phyloP scores from a whole-genome alignment of 2,113 vertebrate genomes.

The Nerophis ophidion region DNA sequence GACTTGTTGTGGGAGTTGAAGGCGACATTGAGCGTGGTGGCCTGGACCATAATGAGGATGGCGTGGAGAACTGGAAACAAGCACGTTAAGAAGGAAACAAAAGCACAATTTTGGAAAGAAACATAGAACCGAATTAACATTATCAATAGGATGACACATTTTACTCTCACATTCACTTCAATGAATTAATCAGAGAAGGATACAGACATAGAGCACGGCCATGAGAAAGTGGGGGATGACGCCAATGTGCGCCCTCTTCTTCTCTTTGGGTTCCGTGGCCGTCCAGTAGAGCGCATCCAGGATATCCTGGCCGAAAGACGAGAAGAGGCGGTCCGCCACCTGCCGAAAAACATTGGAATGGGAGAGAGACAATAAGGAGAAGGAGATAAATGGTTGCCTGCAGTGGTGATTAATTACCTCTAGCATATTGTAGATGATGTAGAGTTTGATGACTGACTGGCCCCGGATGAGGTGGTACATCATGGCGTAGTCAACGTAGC shows the following conservation, averaged over 20 bases:
- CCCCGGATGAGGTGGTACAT: constrained; percentile 98
- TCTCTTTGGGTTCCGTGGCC: constrained; percentile 93
- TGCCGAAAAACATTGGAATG: constrained; percentile 36
- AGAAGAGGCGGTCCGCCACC: constrained; percentile 98
- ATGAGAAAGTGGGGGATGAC: constrained; percentile 97
- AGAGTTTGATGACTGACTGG: constrained; percentile 98
- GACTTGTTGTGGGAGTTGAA: constrained; percentile 99
- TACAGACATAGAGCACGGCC: constrained; percentile 98
- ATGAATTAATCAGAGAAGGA: constrained; percentile 59
- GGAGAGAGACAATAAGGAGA: not conserved
- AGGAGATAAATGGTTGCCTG: not conserved
- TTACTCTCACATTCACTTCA: too few relatives aligned
- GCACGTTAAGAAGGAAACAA: constrained; percentile 72
- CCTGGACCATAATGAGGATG: constrained; percentile 98
- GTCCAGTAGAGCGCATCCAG: constrained; percentile 98
- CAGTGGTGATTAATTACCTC: constrained; percentile 74
- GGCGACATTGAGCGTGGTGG: constrained; percentile 96
- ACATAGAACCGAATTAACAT: not conserved
- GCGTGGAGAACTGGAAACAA: constrained; percentile 84
- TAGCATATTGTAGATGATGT: constrained; percentile 99
- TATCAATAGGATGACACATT: not conserved
- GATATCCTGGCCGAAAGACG: constrained; percentile 97
- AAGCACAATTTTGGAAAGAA: not conserved
- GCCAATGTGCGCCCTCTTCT: constrained; percentile 92
- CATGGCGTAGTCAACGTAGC: constrained; percentile 99